Evolutionary conservation across 2,888 invertebrate species (phyloP), one percentile per base, ranked within the genome.

Genomic region (Tromatobia lineatoria): DNA sequence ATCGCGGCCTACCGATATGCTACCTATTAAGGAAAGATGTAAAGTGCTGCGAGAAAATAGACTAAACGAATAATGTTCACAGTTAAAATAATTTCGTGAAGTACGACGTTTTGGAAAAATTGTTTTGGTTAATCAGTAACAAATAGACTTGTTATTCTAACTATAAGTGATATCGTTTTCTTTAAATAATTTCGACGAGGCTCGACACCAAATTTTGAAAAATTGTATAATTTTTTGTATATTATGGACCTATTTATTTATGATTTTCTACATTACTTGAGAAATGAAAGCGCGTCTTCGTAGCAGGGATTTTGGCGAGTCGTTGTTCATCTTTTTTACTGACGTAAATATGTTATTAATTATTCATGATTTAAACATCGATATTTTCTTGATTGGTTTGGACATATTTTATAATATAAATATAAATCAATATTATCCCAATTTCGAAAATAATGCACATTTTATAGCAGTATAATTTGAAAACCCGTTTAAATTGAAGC

Each of bases 11-110:
- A 75, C 20, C 67, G 79, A 23, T 71, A 67, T 84, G 84, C 79
- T 85, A 38, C 38, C 38, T 38, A 34, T 81, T 81, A 83, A 87
- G 87, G 84, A 86, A 86, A 85, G 82, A 82, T 23, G 18, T 25
- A n/a, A 20, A 47, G n/a, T 74, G 81, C 83, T 75, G 79, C 67
- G 80, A 84, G 67, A 86, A 86, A 88, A 88, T 87, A 74, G 85
- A 85, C 85, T 88, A 83, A 88, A 86, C 86, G 80, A 77, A 82
- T 75, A 64, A 74, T 50, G 67, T 10, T 2, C 38, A 38, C 38
- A 10, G 38, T 38, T 10, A 38, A 38, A 38, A 38, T 38, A 38
- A 38, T 38, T 38, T 38, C 10, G 38, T 38, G 10, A 38, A 38
- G 10, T 38, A n/a, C 38, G 38, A 7, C 0, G 10, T 38, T 4